Conservation (phyloP, 2,113 vertebrate species). For the Nannobrachium achirus region DNA sequence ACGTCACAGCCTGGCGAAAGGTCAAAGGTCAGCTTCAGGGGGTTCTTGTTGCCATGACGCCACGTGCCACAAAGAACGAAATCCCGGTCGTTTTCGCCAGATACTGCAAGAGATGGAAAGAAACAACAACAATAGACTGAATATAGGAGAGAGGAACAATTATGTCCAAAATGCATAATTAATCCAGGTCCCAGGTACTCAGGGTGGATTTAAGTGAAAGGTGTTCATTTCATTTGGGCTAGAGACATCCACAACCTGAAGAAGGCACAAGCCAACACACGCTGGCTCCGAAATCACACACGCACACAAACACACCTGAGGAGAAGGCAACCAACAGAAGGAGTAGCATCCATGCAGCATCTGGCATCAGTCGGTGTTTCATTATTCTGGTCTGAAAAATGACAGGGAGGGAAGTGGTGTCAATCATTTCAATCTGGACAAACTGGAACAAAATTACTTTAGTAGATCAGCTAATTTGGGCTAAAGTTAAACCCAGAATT, state of each 20-base stretch:
- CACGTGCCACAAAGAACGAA: conserved; percentile 73
- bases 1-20: conserved; percentile 58
- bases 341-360: conserved; percentile 26
- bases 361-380: conserved; percentile 3
- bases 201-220: background rate
- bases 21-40: conserved; percentile 39
- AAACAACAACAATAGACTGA: background rate
- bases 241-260: too few relatives aligned
- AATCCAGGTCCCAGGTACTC: background rate
- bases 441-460: conserved; percentile 11
- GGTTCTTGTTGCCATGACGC: conserved; percentile 1
- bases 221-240: background rate
- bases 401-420: conserved; percentile 10
- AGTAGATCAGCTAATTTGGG: background rate
- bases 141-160: too few relatives aligned
- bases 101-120: conserved; percentile 31
- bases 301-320: conserved; percentile 40
- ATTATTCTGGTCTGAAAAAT: conserved; percentile 19
- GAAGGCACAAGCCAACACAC: too few relatives aligned
- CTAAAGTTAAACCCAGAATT: background rate
- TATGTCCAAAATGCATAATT: too few relatives aligned
- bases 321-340: conserved; percentile 38
- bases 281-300: background rate
- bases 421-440: background rate
- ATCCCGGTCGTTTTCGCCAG: conserved; percentile 45